Percentiles rank a stretch among this genome's conserved stretches.
phyloP scores from a whole-genome alignment of 30 jellyfish, hydroid and myxozoan genomes.

The Cassiopea xamachana region DNA sequence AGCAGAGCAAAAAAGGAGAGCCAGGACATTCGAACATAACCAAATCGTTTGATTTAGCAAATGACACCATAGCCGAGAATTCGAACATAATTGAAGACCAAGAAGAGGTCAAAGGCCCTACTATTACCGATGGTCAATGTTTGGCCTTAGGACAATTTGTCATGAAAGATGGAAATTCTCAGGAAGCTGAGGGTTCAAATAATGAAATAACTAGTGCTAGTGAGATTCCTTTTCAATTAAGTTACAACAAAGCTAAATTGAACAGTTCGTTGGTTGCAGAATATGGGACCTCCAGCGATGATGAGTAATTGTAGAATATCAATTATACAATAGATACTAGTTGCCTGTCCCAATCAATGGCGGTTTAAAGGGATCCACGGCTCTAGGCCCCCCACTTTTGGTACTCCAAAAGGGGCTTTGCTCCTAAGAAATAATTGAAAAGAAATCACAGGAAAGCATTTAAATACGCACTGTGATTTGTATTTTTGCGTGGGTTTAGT shows the following conservation, averaged over 20 bases:
- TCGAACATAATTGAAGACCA: background rate
- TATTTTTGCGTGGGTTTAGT: too few species aligned
- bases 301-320: too few species aligned
- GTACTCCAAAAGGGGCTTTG: too few species aligned
- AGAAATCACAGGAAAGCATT: too few species aligned
- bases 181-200: background rate
- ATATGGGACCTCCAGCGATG: slow-evolving; percentile 49
- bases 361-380: too few species aligned
- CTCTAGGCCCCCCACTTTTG: too few species aligned
- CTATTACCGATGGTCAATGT: background rate
- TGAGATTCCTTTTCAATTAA: background rate
- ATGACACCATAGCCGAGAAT: background rate
- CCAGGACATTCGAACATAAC: background rate
- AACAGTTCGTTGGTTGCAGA: slow-evolving; percentile 2
- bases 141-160: background rate
- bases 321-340: too few species aligned
- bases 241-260: background rate
- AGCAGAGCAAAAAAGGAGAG: background rate
- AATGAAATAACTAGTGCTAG: background rate
- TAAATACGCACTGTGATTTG: too few species aligned
- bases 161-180: background rate
- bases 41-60: background rate
- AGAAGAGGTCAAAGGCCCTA: background rate
- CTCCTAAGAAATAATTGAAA: too few species aligned
- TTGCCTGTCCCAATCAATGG: too few species aligned